Percentiles rank a stretch among this genome's conserved stretches.
phyloP scores from a whole-genome alignment of 1,140 invertebrate species.

The Hyles vespertilio region DNA sequence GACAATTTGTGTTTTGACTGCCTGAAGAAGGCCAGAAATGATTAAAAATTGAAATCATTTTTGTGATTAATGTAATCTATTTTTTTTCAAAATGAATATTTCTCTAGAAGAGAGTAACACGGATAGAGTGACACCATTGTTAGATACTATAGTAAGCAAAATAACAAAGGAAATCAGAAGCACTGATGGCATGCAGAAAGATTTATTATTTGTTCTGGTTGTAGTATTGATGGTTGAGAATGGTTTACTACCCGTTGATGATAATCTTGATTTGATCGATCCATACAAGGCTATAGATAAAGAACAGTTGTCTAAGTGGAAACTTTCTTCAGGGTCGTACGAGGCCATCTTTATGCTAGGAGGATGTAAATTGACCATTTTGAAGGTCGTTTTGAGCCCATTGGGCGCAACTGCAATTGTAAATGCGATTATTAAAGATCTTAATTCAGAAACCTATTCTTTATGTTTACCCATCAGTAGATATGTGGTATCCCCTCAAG shows the following conservation, averaged over 20 bases:
- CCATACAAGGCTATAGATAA: conserved; percentile 20
- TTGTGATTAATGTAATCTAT: neutral
- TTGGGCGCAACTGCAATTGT: conserved; percentile 41
- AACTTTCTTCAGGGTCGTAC: conserved; percentile 30
- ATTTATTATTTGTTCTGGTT: conserved; percentile 49
- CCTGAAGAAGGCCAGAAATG: neutral
- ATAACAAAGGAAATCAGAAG: conserved; percentile 26
- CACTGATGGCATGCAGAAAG: conserved; percentile 42
- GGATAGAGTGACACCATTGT: conserved; percentile 35
- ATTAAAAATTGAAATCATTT: neutral
- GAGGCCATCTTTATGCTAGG: conserved; percentile 45
- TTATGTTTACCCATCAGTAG: conserved; percentile 47
- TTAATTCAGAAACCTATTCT: conserved; percentile 50
- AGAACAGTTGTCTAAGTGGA: conserved; percentile 34
- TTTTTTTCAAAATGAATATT: conserved; percentile 34
- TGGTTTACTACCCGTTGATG: conserved; percentile 38
- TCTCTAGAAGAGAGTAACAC: conserved; percentile 48
- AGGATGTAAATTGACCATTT: conserved; percentile 33
- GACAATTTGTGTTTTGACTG: too few species aligned
- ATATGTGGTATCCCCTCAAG: conserved; percentile 47
- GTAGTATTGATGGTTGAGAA: conserved; percentile 52
- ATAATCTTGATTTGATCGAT: conserved; percentile 22
- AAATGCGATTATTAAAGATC: conserved; percentile 46
- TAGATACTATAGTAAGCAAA: conserved; percentile 37
- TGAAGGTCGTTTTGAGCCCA: conserved; percentile 52